A percentile compares a stretch with the other conserved stretches of the same genome.
Evolutionary conservation across 2,113 vertebrate genomes (phyloP).

Genomic region (Pandion haliaetus): DNA sequence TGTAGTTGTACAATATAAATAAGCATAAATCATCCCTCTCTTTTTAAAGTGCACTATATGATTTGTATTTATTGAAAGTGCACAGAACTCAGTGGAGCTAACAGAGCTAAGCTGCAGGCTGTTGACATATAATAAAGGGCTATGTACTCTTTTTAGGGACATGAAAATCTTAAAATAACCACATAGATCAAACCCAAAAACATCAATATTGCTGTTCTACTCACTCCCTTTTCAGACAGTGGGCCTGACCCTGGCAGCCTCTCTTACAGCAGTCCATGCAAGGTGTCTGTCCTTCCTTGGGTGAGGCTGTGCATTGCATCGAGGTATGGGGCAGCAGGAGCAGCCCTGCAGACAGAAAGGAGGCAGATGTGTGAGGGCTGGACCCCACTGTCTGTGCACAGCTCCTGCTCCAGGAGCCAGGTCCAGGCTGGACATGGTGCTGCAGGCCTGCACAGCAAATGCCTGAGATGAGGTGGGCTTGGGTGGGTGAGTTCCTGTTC

Average conservation of each 20-base stretch:
- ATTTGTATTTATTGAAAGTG: slow-evolving; percentile 18
- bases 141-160: background rate
- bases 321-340: background rate
- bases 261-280: background rate
- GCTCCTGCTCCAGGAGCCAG: background rate
- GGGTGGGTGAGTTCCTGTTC: background rate
- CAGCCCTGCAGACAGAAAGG: background rate
- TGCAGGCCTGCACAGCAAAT: background rate
- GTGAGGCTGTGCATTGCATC: rapidly evolving
- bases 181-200: background rate
- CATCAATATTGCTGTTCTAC: background rate
- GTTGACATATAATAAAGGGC: background rate
- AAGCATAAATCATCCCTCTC: background rate
- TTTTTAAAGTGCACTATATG: background rate
- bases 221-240: background rate
- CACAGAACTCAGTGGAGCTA: background rate
- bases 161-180: background rate
- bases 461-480: background rate
- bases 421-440: background rate
- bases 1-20: slow-evolving; percentile 38
- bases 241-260: background rate
- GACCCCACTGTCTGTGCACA: background rate
- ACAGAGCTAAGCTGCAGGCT: background rate
- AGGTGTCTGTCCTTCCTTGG: background rate
- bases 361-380: background rate